Evolutionary conservation across 2,888 invertebrate species (phyloP).

Genomic region (Criorhina ranunculi): DNA sequence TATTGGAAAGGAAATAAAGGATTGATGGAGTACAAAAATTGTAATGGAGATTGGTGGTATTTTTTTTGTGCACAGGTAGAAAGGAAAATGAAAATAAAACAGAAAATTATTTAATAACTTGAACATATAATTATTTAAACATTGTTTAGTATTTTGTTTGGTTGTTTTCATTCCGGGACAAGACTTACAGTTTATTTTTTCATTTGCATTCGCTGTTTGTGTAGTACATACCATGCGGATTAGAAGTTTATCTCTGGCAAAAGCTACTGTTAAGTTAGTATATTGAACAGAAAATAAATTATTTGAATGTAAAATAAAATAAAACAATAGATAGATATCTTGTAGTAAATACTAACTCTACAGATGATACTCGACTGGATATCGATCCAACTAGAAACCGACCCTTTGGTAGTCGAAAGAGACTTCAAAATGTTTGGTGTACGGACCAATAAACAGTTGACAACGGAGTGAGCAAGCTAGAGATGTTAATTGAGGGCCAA

Average conservation of each 20-base stretch:
- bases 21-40: neutral
- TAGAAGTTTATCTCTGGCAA: constrained; percentile 24
- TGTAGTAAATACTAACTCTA: no score
- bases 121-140: constrained; percentile 70
- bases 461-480: no score
- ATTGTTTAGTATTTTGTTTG: constrained; percentile 63
- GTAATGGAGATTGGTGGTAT: constrained; percentile 43
- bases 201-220: constrained; percentile 55
- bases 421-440: no score
- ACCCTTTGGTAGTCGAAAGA: no score
- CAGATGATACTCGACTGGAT: no score
- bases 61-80: constrained; percentile 26
- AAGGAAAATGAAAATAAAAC: constrained; percentile 68
- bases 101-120: constrained; percentile 74
- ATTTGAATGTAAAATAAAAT: neutral
- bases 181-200: constrained; percentile 50
- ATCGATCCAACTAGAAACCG: no score
- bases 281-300: neutral
- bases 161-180: constrained; percentile 58
- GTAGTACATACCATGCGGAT: constrained; percentile 55
- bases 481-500: no score
- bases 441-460: no score
- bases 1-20: constrained; percentile 10
- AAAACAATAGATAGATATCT: neutral
- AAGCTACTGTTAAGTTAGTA: constrained; percentile 29